Percentiles rank a stretch among this genome's conserved stretches.
Conservation (phyloP, 2,113 vertebrate genomes). For the Corythornis madagascariensis region DNA sequence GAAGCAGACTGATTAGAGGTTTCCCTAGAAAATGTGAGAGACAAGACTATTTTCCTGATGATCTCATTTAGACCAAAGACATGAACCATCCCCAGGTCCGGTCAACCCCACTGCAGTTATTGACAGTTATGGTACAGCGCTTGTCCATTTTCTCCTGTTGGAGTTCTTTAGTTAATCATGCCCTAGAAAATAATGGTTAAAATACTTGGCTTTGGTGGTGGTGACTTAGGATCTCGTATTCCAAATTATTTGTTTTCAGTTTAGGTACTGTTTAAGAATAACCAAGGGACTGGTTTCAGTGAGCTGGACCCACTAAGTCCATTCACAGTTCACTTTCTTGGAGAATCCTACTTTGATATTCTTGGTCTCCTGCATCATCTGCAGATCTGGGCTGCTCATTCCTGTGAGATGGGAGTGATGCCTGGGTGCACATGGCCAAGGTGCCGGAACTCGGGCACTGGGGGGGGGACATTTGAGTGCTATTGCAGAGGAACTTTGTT, state of each 20-base stretch:
- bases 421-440: not conserved
- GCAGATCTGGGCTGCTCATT: not conserved
- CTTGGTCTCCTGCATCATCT: not conserved
- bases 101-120: not conserved
- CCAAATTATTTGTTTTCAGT: not conserved
- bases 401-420: not conserved
- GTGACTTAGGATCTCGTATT: not conserved
- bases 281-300: not conserved
- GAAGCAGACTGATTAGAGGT: not conserved
- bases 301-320: not conserved
- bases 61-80: not conserved
- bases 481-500: not conserved
- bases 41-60: not conserved
- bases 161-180: not conserved
- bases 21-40: not conserved
- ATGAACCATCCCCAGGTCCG: not conserved
- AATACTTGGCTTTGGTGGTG: not conserved
- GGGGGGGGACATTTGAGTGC: not conserved
- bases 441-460: not conserved
- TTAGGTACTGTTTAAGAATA: not conserved
- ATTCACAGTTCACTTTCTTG: not conserved
- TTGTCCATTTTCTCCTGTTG: not conserved
- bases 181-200: not conserved
- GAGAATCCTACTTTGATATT: not conserved
- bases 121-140: not conserved